phyloP scores from a whole-genome alignment of 2,888 invertebrate species.

The Hyposoter didymator region DNA sequence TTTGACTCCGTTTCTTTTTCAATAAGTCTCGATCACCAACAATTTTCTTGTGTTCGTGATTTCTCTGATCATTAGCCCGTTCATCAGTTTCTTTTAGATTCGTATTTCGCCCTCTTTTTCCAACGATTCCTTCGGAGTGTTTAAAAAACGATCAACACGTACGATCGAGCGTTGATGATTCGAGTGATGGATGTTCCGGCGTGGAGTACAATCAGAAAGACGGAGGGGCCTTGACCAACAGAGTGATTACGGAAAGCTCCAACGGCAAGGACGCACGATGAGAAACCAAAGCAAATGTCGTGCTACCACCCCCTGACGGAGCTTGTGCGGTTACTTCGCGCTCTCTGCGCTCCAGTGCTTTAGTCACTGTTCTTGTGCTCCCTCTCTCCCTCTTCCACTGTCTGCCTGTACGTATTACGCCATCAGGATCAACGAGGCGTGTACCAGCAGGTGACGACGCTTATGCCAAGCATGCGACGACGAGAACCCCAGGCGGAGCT shows the following conservation, averaged over 20 bases:
- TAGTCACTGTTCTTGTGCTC: conserved; percentile 5
- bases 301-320: conserved; percentile 2
- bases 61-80: not conserved
- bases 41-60: not conserved
- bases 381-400: conserved; percentile 7
- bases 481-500: conserved; percentile 71
- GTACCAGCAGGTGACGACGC: conserved; percentile 77
- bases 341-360: conserved; percentile 57
- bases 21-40: too few relatives aligned
- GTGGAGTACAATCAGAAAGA: conserved; percentile 40
- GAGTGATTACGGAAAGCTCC: conserved; percentile 50
- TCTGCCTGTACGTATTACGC: conserved; percentile 16
- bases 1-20: too few relatives aligned
- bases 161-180: not conserved
- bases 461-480: conserved; percentile 73
- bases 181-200: conserved; percentile 11
- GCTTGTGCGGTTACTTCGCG: conserved; percentile 66
- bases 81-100: not conserved
- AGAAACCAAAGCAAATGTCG: conserved; percentile 50
- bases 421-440: conserved; percentile 74
- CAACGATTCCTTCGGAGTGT: not conserved
- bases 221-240: conserved; percentile 39
- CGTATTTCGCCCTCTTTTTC: not conserved
- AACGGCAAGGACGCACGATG: conserved; percentile 46
- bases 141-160: not conserved